Percentiles rank a stretch among this genome's conserved stretches.
phyloP scores from a whole-genome alignment of 2,113 vertebrate species.

The Pelvicachromis taeniatus region DNA sequence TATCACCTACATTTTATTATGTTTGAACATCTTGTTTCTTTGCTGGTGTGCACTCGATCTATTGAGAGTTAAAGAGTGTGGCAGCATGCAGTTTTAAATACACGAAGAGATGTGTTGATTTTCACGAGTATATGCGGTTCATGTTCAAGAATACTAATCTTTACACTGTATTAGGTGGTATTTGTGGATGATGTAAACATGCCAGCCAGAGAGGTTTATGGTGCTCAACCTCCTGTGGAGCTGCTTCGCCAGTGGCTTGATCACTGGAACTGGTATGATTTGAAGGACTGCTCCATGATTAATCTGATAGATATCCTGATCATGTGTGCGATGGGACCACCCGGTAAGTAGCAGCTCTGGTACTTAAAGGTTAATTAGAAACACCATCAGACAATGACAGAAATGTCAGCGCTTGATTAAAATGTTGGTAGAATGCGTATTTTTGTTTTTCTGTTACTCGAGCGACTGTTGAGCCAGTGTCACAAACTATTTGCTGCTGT shows the following conservation, averaged over 20 bases:
- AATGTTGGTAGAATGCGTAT: neutral
- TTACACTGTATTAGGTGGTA: constrained; percentile 72
- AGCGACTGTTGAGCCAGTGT: neutral
- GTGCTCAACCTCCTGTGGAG: constrained; percentile 90
- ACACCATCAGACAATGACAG: neutral
- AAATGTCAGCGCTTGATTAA: neutral
- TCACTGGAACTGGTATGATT: constrained; percentile 92
- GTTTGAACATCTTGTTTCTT: neutral
- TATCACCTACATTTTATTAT: neutral
- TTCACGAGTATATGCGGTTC: neutral
- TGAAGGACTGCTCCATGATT: constrained; percentile 85
- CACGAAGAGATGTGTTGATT: neutral
- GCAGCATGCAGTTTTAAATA: neutral
- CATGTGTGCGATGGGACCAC: constrained; percentile 89
- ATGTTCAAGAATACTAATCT: neutral
- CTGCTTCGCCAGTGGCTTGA: constrained; percentile 89
- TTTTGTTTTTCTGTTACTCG: neutral
- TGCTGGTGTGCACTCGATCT: neutral
- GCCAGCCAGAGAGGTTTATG: constrained; percentile 88
- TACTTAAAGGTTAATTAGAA: neutral
- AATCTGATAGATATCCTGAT: constrained; percentile 84
- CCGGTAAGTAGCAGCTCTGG: constrained; percentile 70
- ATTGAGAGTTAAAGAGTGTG: neutral
- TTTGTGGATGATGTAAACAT: constrained; percentile 96
- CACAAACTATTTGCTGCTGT: neutral